Base-by-base conservation (phyloP, 2,888 invertebrate species). In the Heliconius charithonia region DNA sequence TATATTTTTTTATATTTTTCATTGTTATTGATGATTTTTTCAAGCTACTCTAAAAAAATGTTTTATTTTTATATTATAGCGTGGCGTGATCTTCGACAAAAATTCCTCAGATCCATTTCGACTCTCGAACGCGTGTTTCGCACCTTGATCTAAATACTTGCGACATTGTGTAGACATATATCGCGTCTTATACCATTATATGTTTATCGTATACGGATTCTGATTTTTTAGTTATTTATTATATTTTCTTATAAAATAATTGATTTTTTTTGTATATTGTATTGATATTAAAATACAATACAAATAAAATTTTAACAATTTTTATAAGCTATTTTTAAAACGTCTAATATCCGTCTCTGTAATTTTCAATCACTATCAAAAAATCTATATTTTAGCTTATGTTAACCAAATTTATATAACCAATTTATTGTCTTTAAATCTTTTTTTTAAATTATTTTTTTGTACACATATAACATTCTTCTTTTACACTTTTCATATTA, bases 141-240 rank as follows among this genome's bases (percentile, higher is more conserved):
- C 94, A 94, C 94, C 94, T 95, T 95, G 94, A 95, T 94, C 94
- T 94, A 94, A 94, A 95, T 95, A 93, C 93, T 92, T 93, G 91
- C 91, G 93, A 94, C 93, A 94, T 93, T 92, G 93, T 94, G 91
- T 91, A 89, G 91, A 88, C 89, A 88, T 87, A 86, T 87, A 90
- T 88, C 89, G 86, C 87, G 88, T 90, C 88, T 88, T 88, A 86
- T 89, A 87, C 88, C 88, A 89, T 87, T 88, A 83, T 78, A 56
- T 56, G 4, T 13, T 32, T 32, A 72, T n/a, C 22, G 22, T 37
- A 71, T n/a, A 59, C n/a, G 16, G 2, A 51, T 72, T 59, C 16
- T 25, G 16, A 56, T 37, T 59, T 72, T 37, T 59, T 12, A 16
- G 3, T 45, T n/a, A 16, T 41, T 45, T n/a, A 16, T 41, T 67